Evolutionary conservation across 2,797 vertebrate species (phyloP).

Genomic region (Pipistrellus kuhlii): DNA sequence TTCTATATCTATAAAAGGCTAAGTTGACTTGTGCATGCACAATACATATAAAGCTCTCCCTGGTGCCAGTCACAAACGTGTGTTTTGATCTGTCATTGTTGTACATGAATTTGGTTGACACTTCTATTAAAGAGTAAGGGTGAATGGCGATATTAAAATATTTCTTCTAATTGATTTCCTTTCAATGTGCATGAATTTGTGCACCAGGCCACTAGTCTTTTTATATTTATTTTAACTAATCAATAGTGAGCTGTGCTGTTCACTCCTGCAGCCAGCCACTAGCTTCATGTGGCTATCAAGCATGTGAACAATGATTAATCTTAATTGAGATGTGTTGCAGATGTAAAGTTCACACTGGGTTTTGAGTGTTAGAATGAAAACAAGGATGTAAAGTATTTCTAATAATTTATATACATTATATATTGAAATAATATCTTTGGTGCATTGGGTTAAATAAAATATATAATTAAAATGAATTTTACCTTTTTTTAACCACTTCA

Average conservation of each 20-base stretch:
- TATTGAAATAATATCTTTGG: constrained; percentile 15
- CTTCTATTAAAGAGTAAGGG: no score
- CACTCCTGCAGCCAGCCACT: not conserved
- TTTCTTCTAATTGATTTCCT: no score
- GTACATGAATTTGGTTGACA: no score
- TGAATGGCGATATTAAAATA: no score
- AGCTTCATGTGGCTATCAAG: not conserved
- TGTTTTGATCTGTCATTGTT: no score
- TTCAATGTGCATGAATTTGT: no score
- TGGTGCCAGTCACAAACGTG: accelerated
- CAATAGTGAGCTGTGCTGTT: not conserved
- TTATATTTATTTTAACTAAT: not conserved
- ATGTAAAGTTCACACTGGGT: not conserved
- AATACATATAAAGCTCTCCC: no score
- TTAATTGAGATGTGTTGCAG: not conserved
- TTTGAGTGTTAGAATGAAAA: not conserved
- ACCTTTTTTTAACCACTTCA: not conserved
- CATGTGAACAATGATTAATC: not conserved
- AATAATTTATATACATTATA: not conserved
- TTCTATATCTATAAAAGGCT: no score
- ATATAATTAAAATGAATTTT: constrained; percentile 36
- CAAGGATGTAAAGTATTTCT: not conserved
- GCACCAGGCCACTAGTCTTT: no score
- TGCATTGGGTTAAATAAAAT: not conserved
- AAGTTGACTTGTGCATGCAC: accelerated